phyloP scores from a whole-genome alignment of 2,797 vertebrate genomes.

The Sebastes trivittatus region DNA sequence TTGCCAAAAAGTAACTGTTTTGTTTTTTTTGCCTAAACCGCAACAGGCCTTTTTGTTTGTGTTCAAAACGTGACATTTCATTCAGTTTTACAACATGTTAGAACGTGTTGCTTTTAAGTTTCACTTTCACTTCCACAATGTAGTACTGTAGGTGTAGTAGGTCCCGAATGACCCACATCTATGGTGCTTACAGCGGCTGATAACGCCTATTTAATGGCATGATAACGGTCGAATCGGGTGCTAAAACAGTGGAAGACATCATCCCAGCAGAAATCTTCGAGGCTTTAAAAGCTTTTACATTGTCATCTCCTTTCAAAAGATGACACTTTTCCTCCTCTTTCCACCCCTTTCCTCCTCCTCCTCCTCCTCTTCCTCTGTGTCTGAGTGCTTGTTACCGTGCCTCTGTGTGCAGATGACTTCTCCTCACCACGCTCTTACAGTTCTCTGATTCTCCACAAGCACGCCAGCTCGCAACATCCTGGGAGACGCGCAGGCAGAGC shows the following conservation, averaged over 20 bases:
- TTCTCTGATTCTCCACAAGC: conserved; percentile 22
- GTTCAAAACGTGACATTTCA: no score
- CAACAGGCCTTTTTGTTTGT: no score
- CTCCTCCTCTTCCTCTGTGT: neutral
- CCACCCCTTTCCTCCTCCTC: neutral
- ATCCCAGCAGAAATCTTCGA: neutral
- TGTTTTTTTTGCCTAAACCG: no score
- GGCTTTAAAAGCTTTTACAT: neutral
- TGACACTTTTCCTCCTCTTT: neutral
- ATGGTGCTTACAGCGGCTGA: no score
- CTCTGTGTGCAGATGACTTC: conserved; percentile 20
- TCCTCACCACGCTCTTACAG: conserved; percentile 29
- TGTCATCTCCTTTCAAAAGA: neutral
- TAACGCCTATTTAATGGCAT: no score
- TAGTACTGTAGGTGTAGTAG: no score
- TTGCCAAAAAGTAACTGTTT: no score
- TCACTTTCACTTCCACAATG: no score
- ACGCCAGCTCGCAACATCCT: neutral
- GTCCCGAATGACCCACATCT: no score
- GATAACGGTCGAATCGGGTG: no score
- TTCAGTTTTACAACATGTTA: no score
- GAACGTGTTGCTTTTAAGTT: no score
- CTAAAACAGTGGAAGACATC: neutral
- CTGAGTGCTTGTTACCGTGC: neutral
- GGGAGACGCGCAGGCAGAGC: neutral